Evolutionary conservation across 2,888 invertebrate species (phyloP).

Genomic region (Ennomos quercinarius): DNA sequence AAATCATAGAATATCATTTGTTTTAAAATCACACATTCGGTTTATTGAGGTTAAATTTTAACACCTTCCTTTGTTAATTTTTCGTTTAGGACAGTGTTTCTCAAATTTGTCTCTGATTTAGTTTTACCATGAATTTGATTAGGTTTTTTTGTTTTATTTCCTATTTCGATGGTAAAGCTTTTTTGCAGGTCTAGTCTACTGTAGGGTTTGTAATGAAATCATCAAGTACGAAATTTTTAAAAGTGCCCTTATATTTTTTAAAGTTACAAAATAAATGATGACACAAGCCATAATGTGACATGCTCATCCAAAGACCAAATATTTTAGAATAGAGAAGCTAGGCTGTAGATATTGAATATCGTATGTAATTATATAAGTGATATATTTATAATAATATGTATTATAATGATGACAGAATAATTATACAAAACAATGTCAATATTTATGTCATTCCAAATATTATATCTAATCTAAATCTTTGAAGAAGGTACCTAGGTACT

Average conservation of each 20-base stretch:
- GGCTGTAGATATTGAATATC: conserved; percentile 70
- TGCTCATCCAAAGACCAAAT: conserved; percentile 85
- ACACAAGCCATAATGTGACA: conserved; percentile 81
- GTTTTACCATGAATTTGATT: conserved; percentile 56
- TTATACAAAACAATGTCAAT: conserved; percentile 55
- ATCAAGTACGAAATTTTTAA: conserved; percentile 71
- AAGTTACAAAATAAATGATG: conserved; percentile 67
- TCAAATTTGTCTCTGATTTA: conserved; percentile 67
- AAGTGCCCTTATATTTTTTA: conserved; percentile 84
- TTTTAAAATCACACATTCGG: conserved; percentile 39
- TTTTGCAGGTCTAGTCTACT: conserved; percentile 79
- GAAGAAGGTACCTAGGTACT: conserved; percentile 39
- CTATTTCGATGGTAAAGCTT: conserved; percentile 59
- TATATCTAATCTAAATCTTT: conserved; percentile 50
- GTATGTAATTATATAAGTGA: conserved; percentile 64
- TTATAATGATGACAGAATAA: conserved; percentile 46
- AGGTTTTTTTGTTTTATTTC: conserved; percentile 65
- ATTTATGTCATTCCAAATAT: conserved; percentile 61
- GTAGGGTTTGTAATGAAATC: conserved; percentile 65
- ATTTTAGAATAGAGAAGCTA: conserved; percentile 79
- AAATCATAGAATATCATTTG: conserved; percentile 39
- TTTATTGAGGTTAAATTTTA: conserved; percentile 46
- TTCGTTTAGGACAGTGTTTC: conserved; percentile 79
- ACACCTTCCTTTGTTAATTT: conserved; percentile 47
- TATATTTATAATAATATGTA: conserved; percentile 54